Evolutionary conservation across 2,888 invertebrate genomes (phyloP).

Genomic region (Drosophila mercatorum): DNA sequence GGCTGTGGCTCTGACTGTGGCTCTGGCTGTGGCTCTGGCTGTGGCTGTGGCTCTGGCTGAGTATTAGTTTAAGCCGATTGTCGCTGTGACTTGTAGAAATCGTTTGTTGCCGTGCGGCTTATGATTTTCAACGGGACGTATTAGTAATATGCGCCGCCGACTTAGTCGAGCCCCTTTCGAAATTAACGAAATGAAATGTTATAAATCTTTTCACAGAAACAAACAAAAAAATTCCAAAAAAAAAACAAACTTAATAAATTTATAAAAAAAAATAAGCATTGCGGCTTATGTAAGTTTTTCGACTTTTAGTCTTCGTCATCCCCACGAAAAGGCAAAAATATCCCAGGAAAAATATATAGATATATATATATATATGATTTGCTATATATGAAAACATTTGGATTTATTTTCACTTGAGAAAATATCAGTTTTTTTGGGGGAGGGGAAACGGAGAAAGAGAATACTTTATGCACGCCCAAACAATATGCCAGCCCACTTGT

Average conservation of each 20-base stretch:
- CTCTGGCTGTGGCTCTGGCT: background rate
- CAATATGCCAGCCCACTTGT: constrained; percentile 66
- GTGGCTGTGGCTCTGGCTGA: constrained; percentile 12
- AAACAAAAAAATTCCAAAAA: constrained; percentile 6
- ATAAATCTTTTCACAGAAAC: constrained; percentile 63
- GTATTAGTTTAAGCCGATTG: constrained; percentile 75
- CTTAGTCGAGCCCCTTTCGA: constrained; percentile 60
- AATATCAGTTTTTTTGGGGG: background rate
- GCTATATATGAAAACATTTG: constrained; percentile 65
- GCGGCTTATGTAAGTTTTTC: constrained; percentile 59
- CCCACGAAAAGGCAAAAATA: constrained; percentile 35
- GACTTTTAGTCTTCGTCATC: constrained; percentile 33
- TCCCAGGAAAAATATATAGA: constrained; percentile 41
- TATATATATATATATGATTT: constrained; percentile 58
- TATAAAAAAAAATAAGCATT: constrained; percentile 38
- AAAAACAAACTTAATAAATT: background rate
- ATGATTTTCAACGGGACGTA: constrained; percentile 81
- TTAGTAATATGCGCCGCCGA: constrained; percentile 66
- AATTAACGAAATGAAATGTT: constrained; percentile 70
- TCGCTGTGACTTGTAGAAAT: constrained; percentile 78
- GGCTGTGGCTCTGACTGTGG: background rate
- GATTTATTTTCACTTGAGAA: constrained; percentile 60
- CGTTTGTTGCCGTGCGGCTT: constrained; percentile 64
- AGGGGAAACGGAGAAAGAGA: background rate
- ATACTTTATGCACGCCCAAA: constrained; percentile 30